These are phyloP conservation scores for Eulemur mongoz DNA, from an alignment of 2,797 vertebrate species.

Conservation along the genomic window DNA sequence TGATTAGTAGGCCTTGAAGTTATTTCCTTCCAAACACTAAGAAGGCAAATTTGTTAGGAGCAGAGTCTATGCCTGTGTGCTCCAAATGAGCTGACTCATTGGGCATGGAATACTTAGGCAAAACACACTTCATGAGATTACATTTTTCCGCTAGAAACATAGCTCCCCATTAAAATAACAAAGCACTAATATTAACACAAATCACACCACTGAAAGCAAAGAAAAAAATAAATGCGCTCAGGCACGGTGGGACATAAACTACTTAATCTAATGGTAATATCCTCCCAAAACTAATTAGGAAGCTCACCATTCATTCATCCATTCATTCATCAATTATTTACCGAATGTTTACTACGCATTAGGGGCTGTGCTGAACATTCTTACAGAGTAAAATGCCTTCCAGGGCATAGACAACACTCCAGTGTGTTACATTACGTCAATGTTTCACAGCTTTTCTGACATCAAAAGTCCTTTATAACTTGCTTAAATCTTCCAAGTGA, in stretches of 20 bases:
- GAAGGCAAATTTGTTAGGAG: neutral
- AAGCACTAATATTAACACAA: conserved; percentile 44
- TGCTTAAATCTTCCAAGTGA: neutral
- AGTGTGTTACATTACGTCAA: neutral
- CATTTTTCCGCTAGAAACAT: conserved; percentile 41
- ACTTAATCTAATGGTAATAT: conserved; percentile 58
- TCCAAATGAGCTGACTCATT: neutral
- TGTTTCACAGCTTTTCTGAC: neutral
- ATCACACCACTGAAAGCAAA: conserved; percentile 53
- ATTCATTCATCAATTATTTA: conserved; percentile 48
- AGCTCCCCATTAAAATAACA: conserved; percentile 58
- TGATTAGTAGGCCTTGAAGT: neutral
- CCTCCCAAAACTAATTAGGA: conserved; percentile 65
- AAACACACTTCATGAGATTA: neutral
- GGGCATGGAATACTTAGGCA: neutral
- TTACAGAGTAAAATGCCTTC: neutral
- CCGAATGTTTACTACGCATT: neutral
- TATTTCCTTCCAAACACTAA: neutral
- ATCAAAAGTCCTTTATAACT: neutral
- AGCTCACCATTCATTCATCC: conserved; percentile 17
- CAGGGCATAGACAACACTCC: neutral
- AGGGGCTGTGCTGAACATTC: conserved; percentile 26
- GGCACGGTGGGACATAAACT: conserved; percentile 43
- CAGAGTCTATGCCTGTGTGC: neutral
- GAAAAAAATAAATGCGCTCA: conserved; percentile 26